Percentiles rank a stretch among this genome's conserved stretches.
Conservation (phyloP, 2,888 invertebrate species). For the Sminthurinus aureus region DNA sequence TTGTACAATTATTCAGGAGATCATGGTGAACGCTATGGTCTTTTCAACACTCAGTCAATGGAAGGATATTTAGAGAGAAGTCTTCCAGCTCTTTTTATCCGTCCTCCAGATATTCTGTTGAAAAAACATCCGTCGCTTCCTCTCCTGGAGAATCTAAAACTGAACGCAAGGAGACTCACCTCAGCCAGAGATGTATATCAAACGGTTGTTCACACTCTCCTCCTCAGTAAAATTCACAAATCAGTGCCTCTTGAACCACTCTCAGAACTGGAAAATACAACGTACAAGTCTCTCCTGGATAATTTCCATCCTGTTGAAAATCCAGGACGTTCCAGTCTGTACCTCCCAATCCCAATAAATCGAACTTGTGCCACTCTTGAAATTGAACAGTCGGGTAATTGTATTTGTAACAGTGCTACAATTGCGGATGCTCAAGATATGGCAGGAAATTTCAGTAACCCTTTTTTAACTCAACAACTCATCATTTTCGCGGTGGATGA, state of each 20-base stretch:
- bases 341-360: neutral
- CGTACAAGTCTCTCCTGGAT: too few relatives aligned
- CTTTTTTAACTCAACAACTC: neutral
- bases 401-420: neutral
- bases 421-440: neutral
- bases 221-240: neutral
- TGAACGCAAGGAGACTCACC: neutral
- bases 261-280: too few relatives aligned
- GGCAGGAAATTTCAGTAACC: neutral
- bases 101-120: neutral
- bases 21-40: slow-evolving; percentile 1
- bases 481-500: neutral
- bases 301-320: neutral
- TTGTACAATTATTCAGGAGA: neutral
- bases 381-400: neutral
- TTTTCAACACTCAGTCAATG: neutral
- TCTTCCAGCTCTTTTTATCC: neutral
- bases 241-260: neutral
- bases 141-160: neutral
- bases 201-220: neutral
- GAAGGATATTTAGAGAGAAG: neutral
- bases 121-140: too few relatives aligned
- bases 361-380: neutral
- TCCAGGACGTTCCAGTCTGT: neutral
- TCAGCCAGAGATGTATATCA: neutral